Conservation (phyloP, 2,113 vertebrate species). For the Hippolais icterina region DNA sequence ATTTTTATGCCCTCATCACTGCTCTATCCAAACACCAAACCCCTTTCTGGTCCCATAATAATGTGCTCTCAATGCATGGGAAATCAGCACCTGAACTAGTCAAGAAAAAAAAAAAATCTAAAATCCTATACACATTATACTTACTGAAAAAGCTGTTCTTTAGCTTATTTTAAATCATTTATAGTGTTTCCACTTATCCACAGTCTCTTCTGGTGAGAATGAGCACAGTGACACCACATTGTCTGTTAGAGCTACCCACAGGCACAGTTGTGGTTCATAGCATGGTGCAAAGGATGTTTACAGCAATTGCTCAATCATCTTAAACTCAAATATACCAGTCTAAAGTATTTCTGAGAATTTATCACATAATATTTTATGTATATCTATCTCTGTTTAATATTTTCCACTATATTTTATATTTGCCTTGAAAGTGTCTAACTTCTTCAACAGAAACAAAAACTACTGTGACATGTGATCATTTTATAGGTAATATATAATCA, state of each 20-base stretch:
- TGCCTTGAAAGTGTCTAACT: neutral
- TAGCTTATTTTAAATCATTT: neutral
- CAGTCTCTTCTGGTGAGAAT: neutral
- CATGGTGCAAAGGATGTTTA: neutral
- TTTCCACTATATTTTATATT: neutral
- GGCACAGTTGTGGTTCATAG: neutral
- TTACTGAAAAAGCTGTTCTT: neutral
- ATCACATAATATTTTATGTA: neutral
- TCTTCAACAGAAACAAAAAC: neutral
- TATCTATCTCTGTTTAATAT: neutral
- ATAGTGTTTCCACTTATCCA: neutral
- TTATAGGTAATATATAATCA: neutral
- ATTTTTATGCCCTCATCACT: neutral
- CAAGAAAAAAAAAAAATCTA: neutral
- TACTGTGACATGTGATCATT: neutral
- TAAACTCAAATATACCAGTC: neutral
- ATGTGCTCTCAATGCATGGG: accelerated
- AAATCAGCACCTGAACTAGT: neutral
- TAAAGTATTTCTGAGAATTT: neutral
- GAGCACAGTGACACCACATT: neutral
- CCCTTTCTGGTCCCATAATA: neutral
- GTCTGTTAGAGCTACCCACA: neutral
- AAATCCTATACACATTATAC: neutral
- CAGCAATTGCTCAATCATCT: neutral
- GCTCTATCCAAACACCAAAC: neutral